Conservation (phyloP, 2,113 vertebrate species). For the Mustelus asterias region DNA sequence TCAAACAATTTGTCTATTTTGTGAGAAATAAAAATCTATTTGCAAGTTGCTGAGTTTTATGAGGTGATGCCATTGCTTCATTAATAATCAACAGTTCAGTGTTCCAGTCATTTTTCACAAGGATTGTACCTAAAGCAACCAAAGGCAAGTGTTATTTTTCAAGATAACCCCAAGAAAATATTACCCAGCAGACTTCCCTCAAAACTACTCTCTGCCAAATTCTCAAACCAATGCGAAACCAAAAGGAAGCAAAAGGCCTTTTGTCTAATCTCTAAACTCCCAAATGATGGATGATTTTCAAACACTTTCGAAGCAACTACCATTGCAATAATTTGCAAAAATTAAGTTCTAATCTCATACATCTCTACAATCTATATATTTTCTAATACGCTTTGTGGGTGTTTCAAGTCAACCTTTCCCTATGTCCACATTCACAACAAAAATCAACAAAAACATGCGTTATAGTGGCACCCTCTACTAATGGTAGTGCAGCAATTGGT, state of each 20-base stretch:
- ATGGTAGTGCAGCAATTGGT: too few relatives aligned
- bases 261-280: background rate
- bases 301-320: background rate
- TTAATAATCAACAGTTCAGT: constrained; percentile 36
- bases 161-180: background rate
- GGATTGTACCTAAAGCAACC: background rate
- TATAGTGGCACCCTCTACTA: background rate
- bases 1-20: constrained; percentile 37
- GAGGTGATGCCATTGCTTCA: constrained; percentile 36
- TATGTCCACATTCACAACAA: background rate
- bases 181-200: background rate
- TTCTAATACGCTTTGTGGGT: background rate
- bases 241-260: background rate
- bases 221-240: background rate
- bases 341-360: background rate
- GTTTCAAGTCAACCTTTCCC: background rate
- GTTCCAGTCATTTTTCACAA: constrained; percentile 29
- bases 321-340: background rate
- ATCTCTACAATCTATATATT: background rate
- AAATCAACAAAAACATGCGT: background rate
- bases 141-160: background rate
- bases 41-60: constrained; percentile 37
- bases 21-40: constrained; percentile 37
- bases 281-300: background rate
- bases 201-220: background rate